These are phyloP conservation scores for Vireo griseus DNA, from an alignment of 2,797 vertebrate species.

Conservation along the genomic window DNA sequence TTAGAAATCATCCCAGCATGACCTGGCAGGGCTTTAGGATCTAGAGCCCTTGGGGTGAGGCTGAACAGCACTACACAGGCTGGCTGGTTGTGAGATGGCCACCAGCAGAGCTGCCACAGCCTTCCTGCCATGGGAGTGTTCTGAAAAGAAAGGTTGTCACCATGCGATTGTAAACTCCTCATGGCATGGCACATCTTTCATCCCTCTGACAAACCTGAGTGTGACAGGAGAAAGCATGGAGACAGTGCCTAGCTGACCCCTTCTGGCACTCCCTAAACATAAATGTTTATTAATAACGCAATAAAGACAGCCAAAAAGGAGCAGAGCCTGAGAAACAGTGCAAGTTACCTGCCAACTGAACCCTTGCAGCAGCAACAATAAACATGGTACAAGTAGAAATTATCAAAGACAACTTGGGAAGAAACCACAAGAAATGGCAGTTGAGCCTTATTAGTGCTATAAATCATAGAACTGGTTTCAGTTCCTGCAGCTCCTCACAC, in stretches of 20 bases:
- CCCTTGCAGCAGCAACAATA: slow-evolving; percentile 25
- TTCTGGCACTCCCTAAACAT: neutral
- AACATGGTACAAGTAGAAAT: slow-evolving; percentile 17
- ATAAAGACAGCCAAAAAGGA: neutral
- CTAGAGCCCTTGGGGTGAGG: neutral
- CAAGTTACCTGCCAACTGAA: slow-evolving; percentile 32
- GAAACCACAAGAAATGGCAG: slow-evolving; percentile 68
- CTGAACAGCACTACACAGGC: neutral
- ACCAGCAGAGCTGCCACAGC: neutral
- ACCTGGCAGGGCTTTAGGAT: neutral
- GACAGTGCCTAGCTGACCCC: neutral
- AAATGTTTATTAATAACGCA: neutral
- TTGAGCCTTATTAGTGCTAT: slow-evolving; percentile 73
- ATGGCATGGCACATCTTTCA: rapidly evolving
- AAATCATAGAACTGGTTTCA: slow-evolving; percentile 70
- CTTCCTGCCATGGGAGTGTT: neutral
- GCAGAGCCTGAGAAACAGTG: neutral
- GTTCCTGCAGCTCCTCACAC: slow-evolving; percentile 58
- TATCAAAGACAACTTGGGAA: slow-evolving; percentile 65
- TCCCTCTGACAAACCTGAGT: neutral
- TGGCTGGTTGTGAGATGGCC: neutral
- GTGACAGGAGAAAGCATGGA: neutral
- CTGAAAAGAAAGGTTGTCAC: neutral
- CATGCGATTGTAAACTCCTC: neutral
- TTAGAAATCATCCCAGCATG: neutral